Base-by-base conservation (phyloP, 2,888 invertebrate genomes). In the Agrotis clavis region DNA sequence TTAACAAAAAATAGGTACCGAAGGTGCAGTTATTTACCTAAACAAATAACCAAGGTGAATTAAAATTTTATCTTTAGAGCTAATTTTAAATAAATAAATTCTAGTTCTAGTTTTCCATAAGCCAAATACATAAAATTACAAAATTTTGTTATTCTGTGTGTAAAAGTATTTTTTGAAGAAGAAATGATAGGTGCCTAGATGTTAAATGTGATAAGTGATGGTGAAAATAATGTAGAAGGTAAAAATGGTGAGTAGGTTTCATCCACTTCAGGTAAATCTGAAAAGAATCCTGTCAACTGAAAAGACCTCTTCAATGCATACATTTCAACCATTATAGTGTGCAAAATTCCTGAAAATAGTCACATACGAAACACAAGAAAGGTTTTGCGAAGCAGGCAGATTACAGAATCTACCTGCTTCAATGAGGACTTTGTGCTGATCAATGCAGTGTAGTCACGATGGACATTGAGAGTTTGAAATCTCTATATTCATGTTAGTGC, bases 101-200 rank as follows among this genome's bases (percentile, higher is more conserved):
- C 85, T 86, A 83, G 62, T 47, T 71, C 85, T 84, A 86, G 66
- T 66, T 67, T 67, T 48, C 77, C 70, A 80, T 71, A 82, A 84
- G 86, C 79, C 61, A 79, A 65, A 72, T 21, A 59, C 41, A 53
- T 69, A 64, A 66, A 65, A 74, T 67, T 59, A 73, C 25, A 70
- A 71, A 71, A 56, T 41, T 18, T 25, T 67, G 65, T 77, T 65
- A 73, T 41, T 67, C 5, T 57, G 77, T 85, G 86, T 85, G 65
- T 77, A 35, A 41, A 48, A 64, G 51, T 70, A 21, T 56, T 48
- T 59, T 65, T 67, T 71, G 63, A 65, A 67, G 56, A 80, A 70
- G 66, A 74, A 66, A 48, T 68, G 19, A 69, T 19, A 70, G 64
- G 74, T 67, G 51, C n/a, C n/a, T 68, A 51, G 54, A 79, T 71